A percentile compares a stretch with the other conserved stretches of the same genome.
phyloP scores from a whole-genome alignment of 2,797 vertebrate species.

The Kryptopterus vitreolus region DNA sequence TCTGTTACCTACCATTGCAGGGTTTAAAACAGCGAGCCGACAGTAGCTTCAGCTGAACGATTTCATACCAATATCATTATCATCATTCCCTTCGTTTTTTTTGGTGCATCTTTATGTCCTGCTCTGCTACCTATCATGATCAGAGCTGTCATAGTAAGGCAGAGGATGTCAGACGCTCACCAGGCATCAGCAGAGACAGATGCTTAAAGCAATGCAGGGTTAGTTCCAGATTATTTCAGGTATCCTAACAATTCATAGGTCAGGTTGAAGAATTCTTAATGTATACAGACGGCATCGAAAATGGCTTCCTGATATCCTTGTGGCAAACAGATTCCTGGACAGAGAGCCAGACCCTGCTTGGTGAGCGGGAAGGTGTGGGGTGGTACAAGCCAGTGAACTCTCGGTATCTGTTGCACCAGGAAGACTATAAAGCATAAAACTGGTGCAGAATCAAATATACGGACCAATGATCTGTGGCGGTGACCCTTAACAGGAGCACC shows the following conservation, averaged over 20 bases:
- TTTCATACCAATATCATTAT: neutral
- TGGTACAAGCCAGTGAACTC: too few relatives aligned
- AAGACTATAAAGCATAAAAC: too few relatives aligned
- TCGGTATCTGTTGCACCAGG: too few relatives aligned
- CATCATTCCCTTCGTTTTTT: neutral
- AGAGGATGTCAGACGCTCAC: neutral
- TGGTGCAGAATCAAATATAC: too few relatives aligned
- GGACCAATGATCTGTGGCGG: too few relatives aligned
- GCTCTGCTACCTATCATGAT: conserved; percentile 10
- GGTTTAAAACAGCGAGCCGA: neutral
- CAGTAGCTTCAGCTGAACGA: neutral
- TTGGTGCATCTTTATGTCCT: neutral
- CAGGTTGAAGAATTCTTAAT: neutral
- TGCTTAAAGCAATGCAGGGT: neutral
- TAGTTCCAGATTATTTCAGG: neutral
- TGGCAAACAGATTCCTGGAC: too few relatives aligned
- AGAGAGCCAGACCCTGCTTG: too few relatives aligned
- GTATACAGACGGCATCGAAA: neutral
- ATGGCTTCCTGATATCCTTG: too few relatives aligned
- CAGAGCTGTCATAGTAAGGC: neutral
- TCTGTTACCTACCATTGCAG: neutral
- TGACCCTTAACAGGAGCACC: too few relatives aligned
- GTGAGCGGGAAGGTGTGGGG: too few relatives aligned
- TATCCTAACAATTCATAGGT: too few relatives aligned
- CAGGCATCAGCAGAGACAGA: neutral